A percentile compares a stretch with the other conserved stretches of the same genome.
phyloP scores from a whole-genome alignment of 2,113 vertebrate genomes.

The Eleginops maclovinus region DNA sequence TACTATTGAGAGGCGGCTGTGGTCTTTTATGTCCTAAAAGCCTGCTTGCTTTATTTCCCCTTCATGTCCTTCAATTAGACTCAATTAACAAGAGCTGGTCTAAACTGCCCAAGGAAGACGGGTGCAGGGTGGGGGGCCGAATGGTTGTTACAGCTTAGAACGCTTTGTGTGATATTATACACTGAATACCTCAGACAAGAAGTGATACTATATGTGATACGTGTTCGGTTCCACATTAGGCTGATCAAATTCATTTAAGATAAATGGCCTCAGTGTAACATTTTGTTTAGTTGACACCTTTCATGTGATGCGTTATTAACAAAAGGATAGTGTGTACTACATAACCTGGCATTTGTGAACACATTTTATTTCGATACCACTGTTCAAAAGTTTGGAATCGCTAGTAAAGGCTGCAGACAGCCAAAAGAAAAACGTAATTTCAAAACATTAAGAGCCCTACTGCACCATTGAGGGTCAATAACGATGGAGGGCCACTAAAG shows the following conservation, averaged over 20 bases:
- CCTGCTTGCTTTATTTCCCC: slow-evolving; percentile 67
- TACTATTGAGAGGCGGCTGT: slow-evolving; percentile 67
- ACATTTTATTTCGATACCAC: too few species aligned
- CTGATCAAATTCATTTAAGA: slow-evolving; percentile 23
- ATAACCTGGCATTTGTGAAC: background rate
- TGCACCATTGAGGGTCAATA: too few species aligned
- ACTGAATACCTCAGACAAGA: slow-evolving; percentile 11
- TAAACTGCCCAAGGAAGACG: slow-evolving; percentile 37
- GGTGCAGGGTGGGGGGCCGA: background rate
- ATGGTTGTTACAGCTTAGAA: slow-evolving; percentile 32
- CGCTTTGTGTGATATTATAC: slow-evolving; percentile 16
- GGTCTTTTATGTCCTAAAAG: slow-evolving; percentile 79
- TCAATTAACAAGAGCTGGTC: slow-evolving; percentile 76
- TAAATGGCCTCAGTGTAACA: slow-evolving; percentile 16
- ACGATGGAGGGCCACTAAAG: too few species aligned
- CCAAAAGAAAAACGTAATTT: background rate
- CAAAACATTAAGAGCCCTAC: background rate
- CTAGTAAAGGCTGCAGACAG: background rate
- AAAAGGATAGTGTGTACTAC: background rate
- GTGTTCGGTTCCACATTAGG: slow-evolving; percentile 8
- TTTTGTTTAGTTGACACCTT: background rate
- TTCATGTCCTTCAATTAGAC: slow-evolving; percentile 80
- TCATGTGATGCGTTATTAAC: background rate
- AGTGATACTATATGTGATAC: slow-evolving; percentile 3
- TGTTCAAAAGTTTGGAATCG: too few species aligned